Conservation (phyloP, 1,140 invertebrate genomes). For the Drosophila trapezifrons region DNA sequence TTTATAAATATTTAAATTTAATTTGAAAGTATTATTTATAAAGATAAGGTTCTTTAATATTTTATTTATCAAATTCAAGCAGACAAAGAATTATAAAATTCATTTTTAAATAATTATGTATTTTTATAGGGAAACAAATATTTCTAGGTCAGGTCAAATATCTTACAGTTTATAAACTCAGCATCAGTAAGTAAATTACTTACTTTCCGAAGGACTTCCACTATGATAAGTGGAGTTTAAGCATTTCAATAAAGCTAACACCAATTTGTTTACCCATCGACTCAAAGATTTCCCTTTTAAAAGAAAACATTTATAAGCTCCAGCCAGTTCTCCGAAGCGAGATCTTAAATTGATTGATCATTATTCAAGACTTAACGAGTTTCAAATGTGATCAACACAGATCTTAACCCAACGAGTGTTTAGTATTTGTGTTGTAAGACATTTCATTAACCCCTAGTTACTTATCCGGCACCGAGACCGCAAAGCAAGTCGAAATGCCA, state of each 20-base stretch:
- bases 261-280: conserved; percentile 28
- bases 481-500: conserved; percentile 57
- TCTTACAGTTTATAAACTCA: background rate
- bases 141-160: background rate
- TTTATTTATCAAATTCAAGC: background rate
- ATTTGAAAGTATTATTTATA: no score
- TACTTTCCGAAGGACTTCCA: background rate
- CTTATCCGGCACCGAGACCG: conserved; percentile 46
- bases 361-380: conserved; percentile 47
- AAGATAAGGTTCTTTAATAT: no score
- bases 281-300: conserved; percentile 26
- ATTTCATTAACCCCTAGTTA: conserved; percentile 72
- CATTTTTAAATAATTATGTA: background rate
- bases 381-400: conserved; percentile 52
- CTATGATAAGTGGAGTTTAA: background rate
- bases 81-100: background rate
- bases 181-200: background rate
- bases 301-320: conserved; percentile 23
- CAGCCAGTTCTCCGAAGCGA: conserved; percentile 3
- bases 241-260: conserved; percentile 9
- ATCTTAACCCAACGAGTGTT: conserved; percentile 41
- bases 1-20: no score
- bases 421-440: conserved; percentile 58
- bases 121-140: background rate
- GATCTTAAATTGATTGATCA: conserved; percentile 44